Base-by-base conservation (phyloP, 2,888 invertebrate species). In the Lepidocyrtinus sp. region DNA sequence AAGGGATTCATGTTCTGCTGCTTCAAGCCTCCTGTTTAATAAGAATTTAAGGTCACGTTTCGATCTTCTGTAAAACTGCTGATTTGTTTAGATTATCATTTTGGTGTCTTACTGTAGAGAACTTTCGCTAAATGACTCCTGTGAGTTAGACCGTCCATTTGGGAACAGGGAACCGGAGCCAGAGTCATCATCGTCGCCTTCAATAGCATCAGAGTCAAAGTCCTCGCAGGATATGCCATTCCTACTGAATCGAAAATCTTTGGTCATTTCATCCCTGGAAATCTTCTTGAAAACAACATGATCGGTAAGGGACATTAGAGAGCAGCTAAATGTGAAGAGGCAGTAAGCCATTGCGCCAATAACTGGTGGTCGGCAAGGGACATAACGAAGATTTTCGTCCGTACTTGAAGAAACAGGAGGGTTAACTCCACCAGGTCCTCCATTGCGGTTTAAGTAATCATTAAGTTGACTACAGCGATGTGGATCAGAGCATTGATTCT, bases 321-420 rank as follows among this genome's bases (percentile, higher is more conserved):
- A 91, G 87, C 93, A 93, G 87, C 93, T 92, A 87, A 93, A 93
- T n/a, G 93, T 90, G 87, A 92, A 93, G 74, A 93, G 88, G 0
- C 93, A 93, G 55, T 92, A 87, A 21, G 90, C 88, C 26, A 90
- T 84, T 2, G 88, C 87, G 5, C 88, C 88, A 81, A 77, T 50
- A 0, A 77, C 50, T 25, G 77, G 77, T 0, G 77, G 64, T 45
- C 77, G 19, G 21, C 77, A 77, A 0, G 77, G 77, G 1, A 77
- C 77, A 63, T 70, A 76, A 1, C 75, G 27, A 12, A 77, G 65
- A 7, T 25, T 77, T 3, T 77, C 77, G 12, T 69, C 71, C 0
- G 36, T 2, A 5, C 36, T n/a, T n/a, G n/a, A n/a, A n/a, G n/a
- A n/a, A 36, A 12, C 36, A 7, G 36, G 5, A 5, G 36, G 12